Conservation (phyloP, 2,888 invertebrate species). For the Candidula unifasciata region DNA sequence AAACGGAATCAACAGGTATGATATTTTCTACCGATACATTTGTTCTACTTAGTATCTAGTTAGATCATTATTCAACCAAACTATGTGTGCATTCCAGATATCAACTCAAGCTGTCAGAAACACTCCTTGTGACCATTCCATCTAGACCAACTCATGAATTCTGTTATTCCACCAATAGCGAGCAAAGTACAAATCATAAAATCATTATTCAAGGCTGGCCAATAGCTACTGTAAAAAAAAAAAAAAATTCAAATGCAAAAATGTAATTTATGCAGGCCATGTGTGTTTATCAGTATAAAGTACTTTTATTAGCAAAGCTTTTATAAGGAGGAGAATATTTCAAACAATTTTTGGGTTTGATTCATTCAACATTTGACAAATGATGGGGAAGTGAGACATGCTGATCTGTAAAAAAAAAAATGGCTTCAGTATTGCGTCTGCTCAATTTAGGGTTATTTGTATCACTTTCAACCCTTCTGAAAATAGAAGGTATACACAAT, state of each 20-base stretch:
- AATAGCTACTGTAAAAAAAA: conserved; percentile 33
- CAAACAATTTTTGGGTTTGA: conserved; percentile 31
- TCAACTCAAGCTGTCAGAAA: conserved; percentile 11
- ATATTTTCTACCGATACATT: neutral
- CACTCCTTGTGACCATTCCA: conserved; percentile 12
- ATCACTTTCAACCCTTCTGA: conserved; percentile 32
- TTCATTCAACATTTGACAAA: conserved; percentile 32
- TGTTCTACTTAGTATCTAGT: neutral
- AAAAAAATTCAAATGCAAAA: conserved; percentile 46
- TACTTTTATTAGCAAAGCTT: conserved; percentile 30
- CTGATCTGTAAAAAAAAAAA: conserved; percentile 25
- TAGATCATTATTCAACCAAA: conserved; percentile 23
- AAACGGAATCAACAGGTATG: neutral
- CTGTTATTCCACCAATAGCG: conserved; percentile 44
- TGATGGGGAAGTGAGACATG: conserved; percentile 24
- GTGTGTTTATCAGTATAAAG: conserved; percentile 5
- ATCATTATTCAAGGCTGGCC: conserved; percentile 44
- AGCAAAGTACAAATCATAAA: conserved; percentile 18
- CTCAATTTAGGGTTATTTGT: conserved; percentile 31
- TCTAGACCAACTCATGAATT: conserved; percentile 38
- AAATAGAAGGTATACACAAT: conserved; percentile 45
- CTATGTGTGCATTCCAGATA: conserved; percentile 35
- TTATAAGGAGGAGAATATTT: conserved; percentile 30
- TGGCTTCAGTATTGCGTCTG: conserved; percentile 26
- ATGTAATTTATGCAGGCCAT: conserved; percentile 38